Evolutionary conservation across 2,797 vertebrate species (phyloP).

Genomic region (Limosa lapponica): DNA sequence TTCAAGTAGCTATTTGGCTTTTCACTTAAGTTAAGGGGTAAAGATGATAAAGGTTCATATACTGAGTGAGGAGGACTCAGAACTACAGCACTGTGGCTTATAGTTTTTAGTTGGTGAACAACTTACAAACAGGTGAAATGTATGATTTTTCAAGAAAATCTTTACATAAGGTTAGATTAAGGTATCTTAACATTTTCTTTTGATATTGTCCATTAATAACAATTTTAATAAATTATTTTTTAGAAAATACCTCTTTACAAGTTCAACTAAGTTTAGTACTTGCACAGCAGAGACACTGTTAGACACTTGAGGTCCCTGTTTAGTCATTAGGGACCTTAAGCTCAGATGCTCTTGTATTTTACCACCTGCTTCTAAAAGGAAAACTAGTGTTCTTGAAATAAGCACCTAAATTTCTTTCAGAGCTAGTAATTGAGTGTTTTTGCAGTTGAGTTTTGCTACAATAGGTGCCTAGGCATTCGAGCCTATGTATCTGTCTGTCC

Average conservation of each 20-base stretch:
- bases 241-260: background rate
- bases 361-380: background rate
- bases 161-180: background rate
- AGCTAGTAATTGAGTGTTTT: background rate
- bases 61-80: background rate
- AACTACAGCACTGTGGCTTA: background rate
- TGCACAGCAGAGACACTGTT: background rate
- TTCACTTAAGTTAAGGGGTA: background rate
- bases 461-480: background rate
- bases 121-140: background rate
- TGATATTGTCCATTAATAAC: background rate
- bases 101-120: background rate
- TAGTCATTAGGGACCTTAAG: background rate
- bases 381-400: background rate
- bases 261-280: background rate
- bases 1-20: background rate
- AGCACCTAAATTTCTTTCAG: background rate
- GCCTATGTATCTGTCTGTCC: background rate
- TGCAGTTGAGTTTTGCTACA: background rate
- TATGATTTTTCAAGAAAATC: background rate
- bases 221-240: background rate
- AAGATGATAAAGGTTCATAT: background rate
- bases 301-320: background rate
- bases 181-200: background rate
- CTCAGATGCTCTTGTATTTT: background rate